Evolutionary conservation across 2,888 invertebrate genomes (phyloP).

Genomic region (Pammene fasciana): DNA sequence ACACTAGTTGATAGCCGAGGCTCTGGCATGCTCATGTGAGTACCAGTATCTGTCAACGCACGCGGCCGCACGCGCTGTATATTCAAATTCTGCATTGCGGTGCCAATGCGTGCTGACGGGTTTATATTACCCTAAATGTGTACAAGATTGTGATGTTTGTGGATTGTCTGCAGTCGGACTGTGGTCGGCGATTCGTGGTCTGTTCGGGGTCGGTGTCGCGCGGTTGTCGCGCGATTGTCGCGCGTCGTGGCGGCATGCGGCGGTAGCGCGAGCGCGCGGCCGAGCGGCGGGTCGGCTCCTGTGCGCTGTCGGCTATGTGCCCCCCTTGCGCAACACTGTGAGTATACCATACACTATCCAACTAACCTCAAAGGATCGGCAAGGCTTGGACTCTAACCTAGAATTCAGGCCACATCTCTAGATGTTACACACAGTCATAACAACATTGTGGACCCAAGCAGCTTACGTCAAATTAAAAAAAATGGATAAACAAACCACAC

Average conservation of each 20-base stretch:
- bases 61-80: conserved; percentile 22
- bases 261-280: conserved; percentile 76
- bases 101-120: conserved; percentile 56
- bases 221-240: conserved; percentile 44
- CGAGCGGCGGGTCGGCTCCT: conserved; percentile 74
- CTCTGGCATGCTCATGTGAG: conserved; percentile 83
- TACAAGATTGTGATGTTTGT: conserved; percentile 50
- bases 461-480: too few species aligned
- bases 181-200: conserved; percentile 73
- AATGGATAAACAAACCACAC: too few species aligned
- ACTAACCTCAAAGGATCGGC: neutral
- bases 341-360: conserved; percentile 62
- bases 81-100: conserved; percentile 71
- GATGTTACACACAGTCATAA: too few species aligned
- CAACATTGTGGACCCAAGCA: too few species aligned
- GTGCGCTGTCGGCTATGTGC: conserved; percentile 83
- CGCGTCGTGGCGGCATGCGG: conserved; percentile 56
- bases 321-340: conserved; percentile 81
- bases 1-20: conserved; percentile 78
- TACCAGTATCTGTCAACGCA: conserved; percentile 45
- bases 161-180: conserved; percentile 78
- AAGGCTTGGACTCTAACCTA: too few species aligned
- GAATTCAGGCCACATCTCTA: too few species aligned
- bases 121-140: conserved; percentile 43
- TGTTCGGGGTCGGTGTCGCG: conserved; percentile 53